Evolutionary conservation across 2,888 invertebrate species (phyloP), one percentile per base, ranked within the genome.

Genomic region (Polietes domitor): DNA sequence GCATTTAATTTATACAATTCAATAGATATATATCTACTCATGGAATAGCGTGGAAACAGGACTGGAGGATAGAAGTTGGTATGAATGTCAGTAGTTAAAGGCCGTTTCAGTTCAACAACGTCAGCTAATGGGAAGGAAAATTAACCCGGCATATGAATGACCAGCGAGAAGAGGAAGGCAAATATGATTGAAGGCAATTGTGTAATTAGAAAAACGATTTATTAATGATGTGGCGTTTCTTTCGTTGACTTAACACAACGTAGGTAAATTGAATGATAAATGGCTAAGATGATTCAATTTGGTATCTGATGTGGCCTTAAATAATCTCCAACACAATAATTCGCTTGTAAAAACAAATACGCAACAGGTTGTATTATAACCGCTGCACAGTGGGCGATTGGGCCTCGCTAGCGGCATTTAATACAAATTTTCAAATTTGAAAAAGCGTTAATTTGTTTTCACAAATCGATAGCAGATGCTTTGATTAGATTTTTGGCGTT

Each of bases 1-100:
- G 70, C 61, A 78, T 78, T 76, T 81, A 84, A 84, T 78, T 81
- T 72, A 78, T 73, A 55, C 78, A 61, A 78, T 78, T 71, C 58
- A 41, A 19, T 43, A 71, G 24, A 77, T 61, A 43, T 41, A 41
- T 41, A 47, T 15, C 47, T 12, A 47, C 47, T n/a, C 47, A n/a
- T 47, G n/a, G 9, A 65, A 12, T 12, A 47, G 4, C 32, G 17
- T n/a, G 43, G 28, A 37, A 26, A 55, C 9, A 3, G 53, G 53
- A 12, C 3, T 19, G 47, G 4, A 32, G 12, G 19, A 50, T 10
- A 73, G 21, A 47, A 26, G 12, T 26, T 26, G 55, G 6, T 21
- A 24, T 19, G 17, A n/a, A 6, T 9, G 28, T 10, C 6, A 58
- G 41, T 37, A 72, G 41, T 55, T 43, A 63, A 43, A 72, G 21